phyloP scores from a whole-genome alignment of 2,797 vertebrate genomes.

The Pagetopsis macropterus region DNA sequence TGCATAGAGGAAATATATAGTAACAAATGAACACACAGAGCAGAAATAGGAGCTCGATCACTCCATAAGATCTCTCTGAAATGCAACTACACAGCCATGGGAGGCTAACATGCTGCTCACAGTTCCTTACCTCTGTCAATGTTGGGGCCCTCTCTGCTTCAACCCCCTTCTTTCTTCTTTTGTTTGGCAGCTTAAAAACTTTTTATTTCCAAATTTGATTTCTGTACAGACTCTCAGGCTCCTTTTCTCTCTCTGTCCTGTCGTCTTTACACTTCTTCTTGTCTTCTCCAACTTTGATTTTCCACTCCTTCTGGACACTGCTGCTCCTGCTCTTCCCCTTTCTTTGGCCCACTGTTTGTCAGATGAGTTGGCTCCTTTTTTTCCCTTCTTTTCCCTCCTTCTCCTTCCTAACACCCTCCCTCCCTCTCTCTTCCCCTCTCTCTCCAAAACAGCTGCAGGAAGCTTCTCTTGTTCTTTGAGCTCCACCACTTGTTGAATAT shows the following conservation, averaged over 20 bases:
- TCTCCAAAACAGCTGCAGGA: slow-evolving; percentile 75
- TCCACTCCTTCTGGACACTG: slow-evolving; percentile 53
- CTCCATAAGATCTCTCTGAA: slow-evolving; percentile 20
- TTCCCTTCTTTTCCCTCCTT: slow-evolving; percentile 37
- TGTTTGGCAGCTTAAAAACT: slow-evolving; percentile 34
- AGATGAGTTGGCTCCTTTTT: slow-evolving; percentile 81
- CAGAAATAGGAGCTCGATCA: slow-evolving; percentile 69
- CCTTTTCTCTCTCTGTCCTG: slow-evolving; percentile 25
- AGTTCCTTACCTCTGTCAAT: slow-evolving; percentile 63
- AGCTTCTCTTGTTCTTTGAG: slow-evolving; percentile 61
- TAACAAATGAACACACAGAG: slow-evolving; percentile 66
- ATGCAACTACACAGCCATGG: slow-evolving; percentile 2
- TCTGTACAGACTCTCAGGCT: slow-evolving; percentile 12
- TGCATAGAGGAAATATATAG: slow-evolving; percentile 73
- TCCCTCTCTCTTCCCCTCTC: slow-evolving; percentile 41
- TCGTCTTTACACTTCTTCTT: slow-evolving; percentile 30
- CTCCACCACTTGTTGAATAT: slow-evolving; percentile 51
- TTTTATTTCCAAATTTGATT: slow-evolving; percentile 12
- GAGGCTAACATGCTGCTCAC: slow-evolving; percentile 1
- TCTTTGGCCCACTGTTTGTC: slow-evolving; percentile 78
- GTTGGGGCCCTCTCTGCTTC: slow-evolving; percentile 46
- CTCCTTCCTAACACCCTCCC: slow-evolving; percentile 29
- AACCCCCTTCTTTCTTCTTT: slow-evolving; percentile 28
- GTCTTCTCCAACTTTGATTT: slow-evolving; percentile 55
- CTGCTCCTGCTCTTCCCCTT: slow-evolving; percentile 66